Conservation (phyloP, 2,113 vertebrate species). For the Rhipidura dahli region DNA sequence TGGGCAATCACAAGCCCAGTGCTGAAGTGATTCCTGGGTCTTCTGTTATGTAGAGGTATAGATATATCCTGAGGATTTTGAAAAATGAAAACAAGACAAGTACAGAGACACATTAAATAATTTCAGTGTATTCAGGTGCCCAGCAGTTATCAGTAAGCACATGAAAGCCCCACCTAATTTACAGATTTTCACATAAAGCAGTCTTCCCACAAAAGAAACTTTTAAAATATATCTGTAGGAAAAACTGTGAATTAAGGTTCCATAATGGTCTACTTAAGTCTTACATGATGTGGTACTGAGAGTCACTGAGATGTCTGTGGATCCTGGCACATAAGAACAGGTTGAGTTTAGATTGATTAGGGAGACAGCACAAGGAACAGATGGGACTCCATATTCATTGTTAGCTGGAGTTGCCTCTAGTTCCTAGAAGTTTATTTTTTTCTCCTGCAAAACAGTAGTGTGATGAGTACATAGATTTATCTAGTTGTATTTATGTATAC, state of each 20-base stretch:
- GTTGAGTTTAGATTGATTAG: not conserved
- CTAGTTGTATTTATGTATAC: not conserved
- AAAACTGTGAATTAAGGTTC: not conserved
- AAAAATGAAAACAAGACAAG: not conserved
- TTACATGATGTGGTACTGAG: not conserved
- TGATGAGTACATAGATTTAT: not conserved
- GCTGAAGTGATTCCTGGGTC: not conserved
- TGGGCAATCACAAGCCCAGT: no score
- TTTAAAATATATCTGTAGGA: not conserved
- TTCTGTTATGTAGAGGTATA: not conserved
- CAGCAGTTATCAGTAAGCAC: not conserved
- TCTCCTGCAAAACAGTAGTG: not conserved
- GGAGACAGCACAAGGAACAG: not conserved
- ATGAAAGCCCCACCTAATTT: not conserved
- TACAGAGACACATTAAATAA: not conserved
- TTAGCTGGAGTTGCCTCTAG: not conserved
- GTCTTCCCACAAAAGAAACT: not conserved
- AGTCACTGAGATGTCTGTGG: not conserved
- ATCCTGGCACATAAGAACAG: not conserved
- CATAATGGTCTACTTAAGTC: not conserved
- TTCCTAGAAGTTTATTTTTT: not conserved
- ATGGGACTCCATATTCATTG: not conserved
- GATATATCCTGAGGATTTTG: not conserved
- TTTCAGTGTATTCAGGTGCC: not conserved
- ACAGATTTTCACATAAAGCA: not conserved